Base-by-base conservation (phyloP, 2,797 vertebrate species). In the Pogoniulus pusillus region DNA sequence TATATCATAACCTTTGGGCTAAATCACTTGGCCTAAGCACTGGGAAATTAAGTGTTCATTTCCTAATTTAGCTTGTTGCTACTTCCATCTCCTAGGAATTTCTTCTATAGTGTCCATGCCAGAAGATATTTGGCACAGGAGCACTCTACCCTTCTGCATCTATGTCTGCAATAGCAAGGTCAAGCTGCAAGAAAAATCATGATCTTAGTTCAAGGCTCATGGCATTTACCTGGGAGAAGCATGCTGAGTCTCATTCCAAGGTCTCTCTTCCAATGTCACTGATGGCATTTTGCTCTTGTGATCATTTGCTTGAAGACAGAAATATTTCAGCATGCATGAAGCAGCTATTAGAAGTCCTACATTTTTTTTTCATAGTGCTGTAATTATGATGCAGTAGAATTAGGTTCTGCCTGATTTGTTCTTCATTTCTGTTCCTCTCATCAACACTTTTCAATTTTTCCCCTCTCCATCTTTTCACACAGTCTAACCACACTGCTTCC, bases 21-120 rank as follows among this genome's bases (percentile, higher is more conserved):
- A 81, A 27, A 83, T 84, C 77, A 35, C 60, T 87, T 86, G 54
- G 54, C 57, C 54, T 92, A 82, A 79, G 29, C 60, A 45, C 17
- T 79, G 63, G 63, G 81, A 88, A 82, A 70, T 9, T 72, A 72
- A 83, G 37, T 59, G 41, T 60, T 90, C 39, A 58, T 93, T 93
- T 95, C 91, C 81, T 86, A 79, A 57, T 77, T 92, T 64, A 71
- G 27, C 29, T 64, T 70, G 10, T 58, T 91, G 54, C 18, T 84
- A 45, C 47, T 88, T 92, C 71, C 57, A 29, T 71, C 81, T 90
- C 64, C 45, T 17, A 37, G 71, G 54, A 91, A 79, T 79, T 55
- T 57, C 14, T 63, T 63, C 59, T 81, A 7, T 51, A 57, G 24
- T 49, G n/a, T 41, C 14, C 35, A 66, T 32, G 22, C 18, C 54